A percentile compares a stretch with the other conserved stretches of the same genome.
Conservation (phyloP, 2,888 invertebrate genomes). For the Sinotaia quadrata region DNA sequence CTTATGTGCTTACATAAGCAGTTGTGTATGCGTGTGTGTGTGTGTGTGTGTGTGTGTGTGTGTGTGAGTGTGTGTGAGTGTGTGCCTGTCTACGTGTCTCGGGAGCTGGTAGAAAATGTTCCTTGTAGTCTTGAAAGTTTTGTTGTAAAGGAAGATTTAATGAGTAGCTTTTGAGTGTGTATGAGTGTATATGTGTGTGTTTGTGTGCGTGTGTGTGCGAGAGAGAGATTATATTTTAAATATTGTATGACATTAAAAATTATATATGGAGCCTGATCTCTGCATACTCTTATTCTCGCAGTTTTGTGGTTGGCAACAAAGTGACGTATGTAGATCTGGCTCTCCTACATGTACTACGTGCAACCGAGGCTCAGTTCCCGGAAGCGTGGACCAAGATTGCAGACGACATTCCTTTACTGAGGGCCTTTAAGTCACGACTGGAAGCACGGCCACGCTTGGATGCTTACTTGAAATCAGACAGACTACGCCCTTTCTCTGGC, state of each 20-base stretch:
- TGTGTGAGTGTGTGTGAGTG: no score
- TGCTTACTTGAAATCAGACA: constrained; percentile 54
- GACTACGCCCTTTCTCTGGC: constrained; percentile 50
- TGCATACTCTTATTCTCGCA: no score
- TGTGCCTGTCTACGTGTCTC: not conserved
- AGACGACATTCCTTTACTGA: constrained; percentile 49
- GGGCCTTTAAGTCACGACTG: constrained; percentile 53
- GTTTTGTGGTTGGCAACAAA: constrained; percentile 55
- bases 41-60: not conserved
- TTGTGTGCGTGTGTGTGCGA: no score
- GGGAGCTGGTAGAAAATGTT: no score
- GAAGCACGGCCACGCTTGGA: constrained; percentile 47
- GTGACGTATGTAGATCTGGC: constrained; percentile 59
- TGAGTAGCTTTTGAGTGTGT: no score
- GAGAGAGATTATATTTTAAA: no score
- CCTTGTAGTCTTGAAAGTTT: no score
- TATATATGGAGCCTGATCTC: no score
- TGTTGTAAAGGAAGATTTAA: no score
- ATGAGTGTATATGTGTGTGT: no score
- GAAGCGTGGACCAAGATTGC: constrained; percentile 47
- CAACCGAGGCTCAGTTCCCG: constrained; percentile 54
- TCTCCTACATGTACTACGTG: constrained; percentile 52
- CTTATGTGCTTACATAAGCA: constrained; percentile 4
- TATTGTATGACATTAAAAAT: no score
- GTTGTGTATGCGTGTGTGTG: constrained; percentile 5